Base-by-base conservation (phyloP, 2,113 vertebrate species). In the Camelus dromedarius region DNA sequence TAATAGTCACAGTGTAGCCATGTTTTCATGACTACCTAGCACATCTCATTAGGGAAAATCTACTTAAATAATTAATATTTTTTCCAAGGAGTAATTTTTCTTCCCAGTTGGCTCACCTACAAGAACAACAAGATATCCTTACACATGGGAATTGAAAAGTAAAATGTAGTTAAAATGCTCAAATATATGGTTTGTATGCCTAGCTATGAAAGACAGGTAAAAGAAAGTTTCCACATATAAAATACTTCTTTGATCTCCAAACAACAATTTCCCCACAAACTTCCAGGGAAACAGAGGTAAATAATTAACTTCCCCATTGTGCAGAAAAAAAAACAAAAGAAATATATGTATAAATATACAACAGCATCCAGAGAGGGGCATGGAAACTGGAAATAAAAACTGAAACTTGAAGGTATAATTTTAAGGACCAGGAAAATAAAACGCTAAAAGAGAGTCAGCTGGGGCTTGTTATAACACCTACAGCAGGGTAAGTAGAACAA, bases 141-240 rank as follows among this genome's bases (percentile, higher is more conserved):
- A 32, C 15, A 38, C 35, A 72, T 48, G 11, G 10, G 15, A 82
- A 50, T 1, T 69, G 10, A 70, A 76, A 77, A 86, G 32, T 60
- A 90, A 96, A 76, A 30, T 56, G 18, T 89, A 82, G 75, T 66
- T 50, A 42, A 89, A 62, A 77, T 70, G 6, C 28, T 93, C 70
- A 92, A 80, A 89, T 84, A 80, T 3, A 66, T 42, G 38, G 13
- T 67, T 89, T 58, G 9, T 14, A 50, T 79, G 7, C 3, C 14
- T 56, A 73, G 66, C 28, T 35, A 35, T 42, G n/a, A 62, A 35
- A 95, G 77, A 88, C 5, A 69, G n/a, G 16, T 60, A 86, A 69
- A 89, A 69, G 38, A 26, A 79, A 35, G 14, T 50, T 92, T 95
- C 50, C 12, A 20, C 32, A 26, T 16, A 56, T 42, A 67, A 50